Evolutionary conservation across 2,113 vertebrate species (phyloP), one percentile per base, ranked within the genome.

Genomic region (Notarius quadriscutis): DNA sequence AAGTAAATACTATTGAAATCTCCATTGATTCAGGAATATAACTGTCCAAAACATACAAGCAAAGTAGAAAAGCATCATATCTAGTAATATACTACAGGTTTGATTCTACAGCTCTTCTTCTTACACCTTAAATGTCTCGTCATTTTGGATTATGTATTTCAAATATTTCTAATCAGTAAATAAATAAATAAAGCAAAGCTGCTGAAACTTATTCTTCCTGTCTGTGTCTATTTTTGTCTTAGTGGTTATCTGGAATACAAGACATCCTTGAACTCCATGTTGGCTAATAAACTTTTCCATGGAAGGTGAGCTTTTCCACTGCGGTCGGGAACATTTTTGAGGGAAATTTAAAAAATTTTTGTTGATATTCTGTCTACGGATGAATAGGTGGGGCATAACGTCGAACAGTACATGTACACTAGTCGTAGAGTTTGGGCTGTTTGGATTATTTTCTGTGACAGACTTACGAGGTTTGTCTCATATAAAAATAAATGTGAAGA

Each of bases 191-290:
- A 74, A 50, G 18, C 15, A 22, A 58, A 80, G 6, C 50, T 85
- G 69, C 41, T 30, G 14, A 60, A 72, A 15, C 1, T 3, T 84
- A 91, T 92, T 91, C 88, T 94, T 89, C 91, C 27, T 80, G 91
- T 89, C 84, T 91, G 87, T 92, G 85, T 88, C 22, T 81, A 50
- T 78, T 80, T 30, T 41, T 87, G 72, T 71, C 81, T 90, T 91
- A 96, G 95, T 89, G 93, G 92, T 92, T 99, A 97, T 95, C 94
- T 99, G 62, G 97, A 99, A 91, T 96, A 97, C 93, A 99, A 98
- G 94, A 98, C 98, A 81, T 97, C 97, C 71, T 95, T 99, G 97
- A 99, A 99, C 92, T 96, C 96, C 91, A 97, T 98, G 97, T 90
- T 99, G 95, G 97, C 97, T 20, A 96, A 95, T 84, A 96, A 94